Evolutionary conservation across 2,888 invertebrate species (phyloP), one percentile per base, ranked within the genome.

Genomic region (Polietes domitor): DNA sequence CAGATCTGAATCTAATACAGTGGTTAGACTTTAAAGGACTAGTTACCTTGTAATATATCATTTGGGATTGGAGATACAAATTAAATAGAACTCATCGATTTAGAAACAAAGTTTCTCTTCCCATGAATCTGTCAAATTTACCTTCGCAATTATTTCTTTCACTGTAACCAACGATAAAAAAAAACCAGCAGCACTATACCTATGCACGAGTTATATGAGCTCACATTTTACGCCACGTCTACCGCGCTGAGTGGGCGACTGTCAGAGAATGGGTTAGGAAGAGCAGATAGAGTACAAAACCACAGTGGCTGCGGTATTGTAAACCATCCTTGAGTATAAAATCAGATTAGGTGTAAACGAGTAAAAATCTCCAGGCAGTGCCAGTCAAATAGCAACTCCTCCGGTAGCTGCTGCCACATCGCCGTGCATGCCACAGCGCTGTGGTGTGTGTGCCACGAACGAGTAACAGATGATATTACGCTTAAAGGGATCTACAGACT

Each of bases 341-440:
- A 91, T 90, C 90, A 90, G 90, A 90, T 90, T 90, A 91, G 91
- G 91, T 90, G 89, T 89, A 90, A 91, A 90, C 88, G 89, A 90
- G 89, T 87, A 85, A 79, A 83, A 86, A 83, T 77, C 83, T 80
- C 80, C 79, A 80, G 78, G 80, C 82, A 80, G 76, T 83, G 82
- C 72, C 82, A 78, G 73, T 32, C 77, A 80, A 77, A 70, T 75
- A 80, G 50, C 81, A 79, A 77, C 47, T 53, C 17, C 77, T 78
- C 12, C 21, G 58, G 1, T 41, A 21, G 32, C 58, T 41, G 73
- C 37, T 65, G 63, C 12, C 70, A 41, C n/a, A 74, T 50, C 50
- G 50, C 41, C 41, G 78, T 73, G 76, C 53, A 12, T 55, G 72
- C 50, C n/a, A 2, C 15, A n/a, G n/a, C n/a, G 32, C 41, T 12